Conservation (phyloP, 1,140 invertebrate genomes). For the Sarcophaga peregrina region DNA sequence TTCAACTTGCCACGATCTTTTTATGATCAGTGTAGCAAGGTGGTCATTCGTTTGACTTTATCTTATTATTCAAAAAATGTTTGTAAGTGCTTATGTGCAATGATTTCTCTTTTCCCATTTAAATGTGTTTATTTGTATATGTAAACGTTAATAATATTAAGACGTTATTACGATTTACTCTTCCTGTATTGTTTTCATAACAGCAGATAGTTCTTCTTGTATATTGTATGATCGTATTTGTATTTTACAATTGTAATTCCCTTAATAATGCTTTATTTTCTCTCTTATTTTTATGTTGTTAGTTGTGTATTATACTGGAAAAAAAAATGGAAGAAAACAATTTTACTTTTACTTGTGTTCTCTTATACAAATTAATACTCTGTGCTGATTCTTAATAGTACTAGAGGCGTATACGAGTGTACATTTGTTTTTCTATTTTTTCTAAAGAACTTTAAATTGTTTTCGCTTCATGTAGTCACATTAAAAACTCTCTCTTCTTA, state of each 20-base stretch:
- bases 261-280: conserved; percentile 14
- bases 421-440: background rate
- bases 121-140: no score
- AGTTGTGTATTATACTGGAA: background rate
- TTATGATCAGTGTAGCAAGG: no score
- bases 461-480: background rate
- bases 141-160: no score
- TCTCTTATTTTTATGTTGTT: background rate
- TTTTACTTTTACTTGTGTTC: background rate
- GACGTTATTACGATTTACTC: no score
- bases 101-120: no score
- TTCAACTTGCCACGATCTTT: no score
- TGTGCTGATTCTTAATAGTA: background rate
- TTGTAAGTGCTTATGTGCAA: no score
- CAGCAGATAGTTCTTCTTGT: no score
- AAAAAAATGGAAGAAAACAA: background rate
- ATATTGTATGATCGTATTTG: background rate
- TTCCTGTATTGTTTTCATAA: no score
- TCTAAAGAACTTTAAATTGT: background rate
- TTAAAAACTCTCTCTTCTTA: background rate
- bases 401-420: no score
- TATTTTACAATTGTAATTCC: conserved; percentile 23
- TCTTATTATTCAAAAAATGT: no score
- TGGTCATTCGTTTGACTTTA: no score
- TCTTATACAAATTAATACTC: background rate